phyloP scores from a whole-genome alignment of 2,113 vertebrate species.

The Gasterosteus nipponicus region DNA sequence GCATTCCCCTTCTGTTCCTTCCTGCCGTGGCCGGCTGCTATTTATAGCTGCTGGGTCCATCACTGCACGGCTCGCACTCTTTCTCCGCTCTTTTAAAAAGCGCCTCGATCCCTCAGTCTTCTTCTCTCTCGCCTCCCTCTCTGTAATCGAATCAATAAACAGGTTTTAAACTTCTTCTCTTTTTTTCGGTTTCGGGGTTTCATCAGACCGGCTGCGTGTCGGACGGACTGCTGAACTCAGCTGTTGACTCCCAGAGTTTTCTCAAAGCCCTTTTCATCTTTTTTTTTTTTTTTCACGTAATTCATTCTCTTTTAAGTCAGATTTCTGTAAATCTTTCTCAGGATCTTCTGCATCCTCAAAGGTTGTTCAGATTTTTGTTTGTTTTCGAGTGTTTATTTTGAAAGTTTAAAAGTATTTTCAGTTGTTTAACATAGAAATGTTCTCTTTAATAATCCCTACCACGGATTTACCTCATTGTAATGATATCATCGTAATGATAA shows the following conservation, averaged over 20 bases:
- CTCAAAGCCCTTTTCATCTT: conserved; percentile 58
- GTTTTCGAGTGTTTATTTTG: conserved; percentile 23
- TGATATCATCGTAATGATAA: conserved; percentile 25
- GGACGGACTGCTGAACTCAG: conserved; percentile 60
- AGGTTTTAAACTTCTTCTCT: conserved; percentile 55
- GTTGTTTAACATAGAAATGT: conserved; percentile 1
- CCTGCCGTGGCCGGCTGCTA: conserved; percentile 49
- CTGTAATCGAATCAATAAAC: conserved; percentile 71
- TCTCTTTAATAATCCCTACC: background rate
- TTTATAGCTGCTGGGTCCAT: conserved; percentile 62
- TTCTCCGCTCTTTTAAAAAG: conserved; percentile 43
- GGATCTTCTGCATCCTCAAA: conserved; percentile 53
- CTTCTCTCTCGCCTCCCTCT: conserved; percentile 20
- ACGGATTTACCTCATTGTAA: background rate
- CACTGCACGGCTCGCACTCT: conserved; percentile 39
- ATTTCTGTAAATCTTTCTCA: conserved; percentile 59
- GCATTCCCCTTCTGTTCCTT: conserved; percentile 54
- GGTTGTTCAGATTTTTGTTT: conserved; percentile 19
- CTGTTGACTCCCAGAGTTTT: conserved; percentile 50
- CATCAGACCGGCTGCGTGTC: conserved; percentile 46
- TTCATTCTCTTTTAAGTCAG: conserved; percentile 70
- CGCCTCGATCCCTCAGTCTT: conserved; percentile 36
- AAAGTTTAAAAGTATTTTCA: conserved; percentile 23
- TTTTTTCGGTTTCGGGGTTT: conserved; percentile 44
- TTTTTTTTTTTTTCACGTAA: conserved; percentile 3